Percentiles rank a stretch among this genome's conserved stretches.
These are phyloP conservation scores for Pseudomyrmex concolor DNA, from an alignment of 1,140 invertebrate species.

Conservation along the genomic window DNA sequence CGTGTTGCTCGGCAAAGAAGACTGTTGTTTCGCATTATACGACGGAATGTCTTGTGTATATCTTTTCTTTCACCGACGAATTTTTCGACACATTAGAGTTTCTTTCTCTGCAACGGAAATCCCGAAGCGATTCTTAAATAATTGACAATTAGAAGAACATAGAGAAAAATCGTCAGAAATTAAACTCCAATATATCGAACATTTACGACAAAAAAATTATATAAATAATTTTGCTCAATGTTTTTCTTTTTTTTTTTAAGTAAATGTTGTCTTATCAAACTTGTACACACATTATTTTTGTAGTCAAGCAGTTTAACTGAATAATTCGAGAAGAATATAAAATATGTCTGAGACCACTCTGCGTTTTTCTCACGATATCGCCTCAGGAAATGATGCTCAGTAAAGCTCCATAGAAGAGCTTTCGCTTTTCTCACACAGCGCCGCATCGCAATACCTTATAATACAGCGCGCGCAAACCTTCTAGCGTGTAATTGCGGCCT, in stretches of 20 bases:
- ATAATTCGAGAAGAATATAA: constrained; percentile 4
- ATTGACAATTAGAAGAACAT: neutral
- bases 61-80: neutral
- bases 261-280: neutral
- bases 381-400: neutral
- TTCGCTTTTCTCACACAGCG: neutral
- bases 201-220: too few relatives aligned
- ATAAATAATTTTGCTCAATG: neutral
- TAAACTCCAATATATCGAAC: neutral
- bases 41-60: neutral
- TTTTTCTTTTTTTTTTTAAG: neutral
- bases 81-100: neutral
- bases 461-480: constrained; percentile 12
- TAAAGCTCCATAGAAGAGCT: constrained; percentile 25
- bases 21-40: constrained; percentile 19
- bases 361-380: neutral
- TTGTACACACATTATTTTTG: neutral
- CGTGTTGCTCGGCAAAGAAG: neutral
- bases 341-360: neutral
- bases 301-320: neutral
- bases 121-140: neutral
- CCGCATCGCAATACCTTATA: constrained; percentile 32
- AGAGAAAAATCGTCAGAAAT: neutral
- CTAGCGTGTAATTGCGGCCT: constrained; percentile 42
- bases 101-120: neutral